These are phyloP conservation scores for Melanotaenia nigrans DNA, from an alignment of 2,797 vertebrate genomes.

Conservation along the genomic window DNA sequence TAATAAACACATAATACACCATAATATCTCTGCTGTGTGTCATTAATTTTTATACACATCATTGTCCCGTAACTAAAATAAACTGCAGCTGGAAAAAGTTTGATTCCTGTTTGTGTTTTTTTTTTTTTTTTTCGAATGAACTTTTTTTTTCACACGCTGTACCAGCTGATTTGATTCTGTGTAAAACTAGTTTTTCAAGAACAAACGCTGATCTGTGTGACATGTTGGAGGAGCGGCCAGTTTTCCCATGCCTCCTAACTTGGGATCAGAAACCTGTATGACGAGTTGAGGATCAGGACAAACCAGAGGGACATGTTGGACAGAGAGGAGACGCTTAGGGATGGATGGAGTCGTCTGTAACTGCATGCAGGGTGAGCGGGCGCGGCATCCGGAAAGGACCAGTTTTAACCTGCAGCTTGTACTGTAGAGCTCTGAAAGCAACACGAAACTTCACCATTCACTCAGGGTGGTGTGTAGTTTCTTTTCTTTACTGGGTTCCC, in stretches of 20 bases:
- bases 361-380: not conserved
- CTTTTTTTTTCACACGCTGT: too few species aligned
- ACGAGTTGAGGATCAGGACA: constrained; percentile 30
- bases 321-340: constrained; percentile 9
- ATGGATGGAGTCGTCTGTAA: not conserved
- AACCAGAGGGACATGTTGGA: constrained; percentile 36
- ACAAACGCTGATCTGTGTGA: not conserved
- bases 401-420: constrained; percentile 2
- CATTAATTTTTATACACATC: too few species aligned
- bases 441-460: not conserved
- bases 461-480: not conserved
- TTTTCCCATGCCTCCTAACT: constrained; percentile 6
- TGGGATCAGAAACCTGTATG: constrained; percentile 40
- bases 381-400: constrained; percentile 8
- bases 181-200: not conserved
- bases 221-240: not conserved
- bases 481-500: too few species aligned
- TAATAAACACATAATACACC: too few species aligned
- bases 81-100: too few species aligned
- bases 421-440: not conserved
- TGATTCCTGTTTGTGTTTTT: too few species aligned
- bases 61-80: too few species aligned
- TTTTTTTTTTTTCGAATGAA: too few species aligned
- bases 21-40: too few species aligned
- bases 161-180: not conserved